Base-by-base conservation (phyloP, 2,888 invertebrate species). In the Anthophora plumipes region DNA sequence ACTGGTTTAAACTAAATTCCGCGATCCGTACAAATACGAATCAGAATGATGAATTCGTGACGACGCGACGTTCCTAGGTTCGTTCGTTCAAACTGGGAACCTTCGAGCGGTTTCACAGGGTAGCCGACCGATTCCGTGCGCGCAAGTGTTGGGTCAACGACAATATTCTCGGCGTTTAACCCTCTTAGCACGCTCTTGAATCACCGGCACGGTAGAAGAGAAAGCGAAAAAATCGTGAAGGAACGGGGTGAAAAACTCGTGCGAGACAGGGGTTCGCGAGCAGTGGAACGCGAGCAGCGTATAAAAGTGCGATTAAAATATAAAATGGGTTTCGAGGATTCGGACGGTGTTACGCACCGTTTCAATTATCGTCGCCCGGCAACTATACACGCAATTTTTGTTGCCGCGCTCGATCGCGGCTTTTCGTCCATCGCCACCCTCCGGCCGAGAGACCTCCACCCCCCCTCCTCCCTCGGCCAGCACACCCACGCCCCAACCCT, bases 251-350 rank as follows among this genome's bases (percentile, higher is more conserved):
- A 31, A 31, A 31, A 31, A 31, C 1, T 31, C 31, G 31, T 4
- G 31, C 31, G 31, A 31, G 31, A 31, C 31, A 31, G 31, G 85
- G 75, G 71, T 80, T 1, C 76, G 81, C 80, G 74, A 70, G 78
- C 69, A 84, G 83, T 82, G 89, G n/a, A 31, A 4, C 76, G 81
- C 80, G 74, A 70, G 78, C 69, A 84, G 83, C 83, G 89, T 89
- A 91, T 90, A 87, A 89, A 86, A 87, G 90, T 77, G 89, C 91
- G 90, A 91, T 91, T 91, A 91, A 91, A 91, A 91, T 91, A 91
- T 91, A 91, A 92, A 91, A 91, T 89, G 91, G 88, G 90, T 91
- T 90, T 89, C 88, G 91, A 90, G 90, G 90, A 91, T 89, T 91
- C 89, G 90, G 89, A 89, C 88, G 90, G 91, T 91, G 91, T 91